A percentile compares a stretch with the other conserved stretches of the same genome.
Conservation (phyloP, 35 echinoderm and acorn worm genomes). For the Anneissia japonica region DNA sequence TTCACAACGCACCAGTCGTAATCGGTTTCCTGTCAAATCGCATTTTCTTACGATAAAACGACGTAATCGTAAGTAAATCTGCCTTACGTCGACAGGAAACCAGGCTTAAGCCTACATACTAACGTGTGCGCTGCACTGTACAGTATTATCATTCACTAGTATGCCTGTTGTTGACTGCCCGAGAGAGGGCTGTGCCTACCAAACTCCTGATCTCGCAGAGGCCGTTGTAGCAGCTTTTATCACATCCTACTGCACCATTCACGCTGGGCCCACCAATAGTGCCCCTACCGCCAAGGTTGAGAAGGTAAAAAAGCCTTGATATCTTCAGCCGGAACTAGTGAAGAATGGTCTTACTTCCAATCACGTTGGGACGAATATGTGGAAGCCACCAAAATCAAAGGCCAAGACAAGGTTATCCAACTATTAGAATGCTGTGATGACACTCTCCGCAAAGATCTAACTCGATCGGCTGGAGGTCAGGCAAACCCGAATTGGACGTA, state of each 20-base stretch:
- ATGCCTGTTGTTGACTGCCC: too few species aligned
- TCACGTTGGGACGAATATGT: background rate
- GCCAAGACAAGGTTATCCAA: background rate
- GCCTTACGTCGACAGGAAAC: too few species aligned
- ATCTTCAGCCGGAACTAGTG: background rate
- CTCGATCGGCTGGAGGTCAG: conserved; percentile 5
- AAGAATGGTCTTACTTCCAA: background rate
- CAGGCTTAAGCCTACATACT: too few species aligned
- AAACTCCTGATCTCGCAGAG: background rate
- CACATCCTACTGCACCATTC: background rate
- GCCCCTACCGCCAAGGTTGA: background rate
- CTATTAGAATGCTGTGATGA: conserved; percentile 25
- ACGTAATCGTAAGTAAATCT: too few species aligned
- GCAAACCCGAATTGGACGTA: background rate
- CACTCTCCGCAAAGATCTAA: conserved; percentile 5
- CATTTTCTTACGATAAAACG: too few species aligned
- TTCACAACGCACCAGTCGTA: too few species aligned
- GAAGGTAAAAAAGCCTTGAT: background rate
- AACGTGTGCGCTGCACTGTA: too few species aligned
- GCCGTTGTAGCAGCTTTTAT: background rate
- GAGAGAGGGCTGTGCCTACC: background rate
- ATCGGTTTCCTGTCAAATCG: too few species aligned
- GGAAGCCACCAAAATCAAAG: background rate
- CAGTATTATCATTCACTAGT: too few species aligned
- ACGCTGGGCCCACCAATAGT: background rate